Conservation (phyloP, 30 jellyfish, hydroid and myxozoan genomes). For the Hydractinia echinata region DNA sequence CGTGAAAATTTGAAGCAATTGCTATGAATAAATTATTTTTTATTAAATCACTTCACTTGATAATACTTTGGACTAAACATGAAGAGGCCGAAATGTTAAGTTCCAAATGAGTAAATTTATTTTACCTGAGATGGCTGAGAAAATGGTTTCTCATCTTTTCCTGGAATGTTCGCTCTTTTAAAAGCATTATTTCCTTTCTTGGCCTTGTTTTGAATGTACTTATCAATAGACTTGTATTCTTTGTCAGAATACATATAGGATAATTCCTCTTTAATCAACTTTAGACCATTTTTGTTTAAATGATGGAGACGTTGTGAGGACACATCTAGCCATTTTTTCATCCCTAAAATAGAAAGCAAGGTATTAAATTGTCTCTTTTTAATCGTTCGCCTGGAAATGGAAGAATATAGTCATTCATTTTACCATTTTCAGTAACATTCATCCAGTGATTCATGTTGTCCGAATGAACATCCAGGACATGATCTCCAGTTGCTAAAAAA, state of each 20-base stretch:
- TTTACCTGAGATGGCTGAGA: not conserved
- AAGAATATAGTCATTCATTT: not conserved
- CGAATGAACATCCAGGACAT: not conserved
- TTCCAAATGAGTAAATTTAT: too few relatives aligned
- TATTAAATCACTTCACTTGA: too few relatives aligned
- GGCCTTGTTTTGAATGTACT: not conserved
- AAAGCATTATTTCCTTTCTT: not conserved
- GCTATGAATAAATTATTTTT: not conserved
- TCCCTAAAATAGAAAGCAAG: not conserved
- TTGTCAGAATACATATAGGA: not conserved
- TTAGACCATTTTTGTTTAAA: not conserved
- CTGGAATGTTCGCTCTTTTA: not conserved
- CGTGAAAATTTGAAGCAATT: not conserved
- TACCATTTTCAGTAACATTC: conserved; percentile 14
- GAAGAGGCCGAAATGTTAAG: too few relatives aligned
- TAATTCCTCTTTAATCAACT: not conserved
- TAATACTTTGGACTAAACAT: too few relatives aligned
- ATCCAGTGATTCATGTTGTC: conserved; percentile 11
- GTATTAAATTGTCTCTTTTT: not conserved
- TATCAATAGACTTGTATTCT: not conserved
- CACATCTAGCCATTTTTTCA: not conserved
- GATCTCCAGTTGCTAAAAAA: not conserved
- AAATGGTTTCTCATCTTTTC: not conserved
- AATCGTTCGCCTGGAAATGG: not conserved
- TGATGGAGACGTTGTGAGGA: conserved; percentile 1